A percentile compares a stretch with the other conserved stretches of the same genome.
Evolutionary conservation across 1,140 invertebrate genomes (phyloP).

Genomic region (Araneus ventricosus): DNA sequence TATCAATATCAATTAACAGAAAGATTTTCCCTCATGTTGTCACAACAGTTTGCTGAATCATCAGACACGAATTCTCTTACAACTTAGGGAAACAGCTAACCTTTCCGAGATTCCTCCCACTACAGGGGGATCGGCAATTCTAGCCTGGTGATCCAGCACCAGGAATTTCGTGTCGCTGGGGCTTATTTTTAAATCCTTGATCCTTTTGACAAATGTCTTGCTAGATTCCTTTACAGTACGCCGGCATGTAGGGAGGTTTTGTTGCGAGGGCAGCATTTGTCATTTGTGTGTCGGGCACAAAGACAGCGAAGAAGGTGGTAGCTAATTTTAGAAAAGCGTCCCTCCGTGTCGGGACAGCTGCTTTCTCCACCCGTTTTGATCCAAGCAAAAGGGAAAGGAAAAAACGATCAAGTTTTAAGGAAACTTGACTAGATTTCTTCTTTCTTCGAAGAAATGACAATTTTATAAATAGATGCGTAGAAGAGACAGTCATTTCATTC

Average conservation of each 20-base stretch:
- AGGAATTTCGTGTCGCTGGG: constrained; percentile 54
- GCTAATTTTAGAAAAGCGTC: constrained; percentile 52
- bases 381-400: background rate
- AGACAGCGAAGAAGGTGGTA: constrained; percentile 47
- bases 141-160: background rate
- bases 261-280: constrained; percentile 48
- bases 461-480: constrained; percentile 6
- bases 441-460: background rate
- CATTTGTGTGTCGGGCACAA: constrained; percentile 52
- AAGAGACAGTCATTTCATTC: constrained; percentile 19
- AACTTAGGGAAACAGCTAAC: background rate
- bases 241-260: constrained; percentile 48
- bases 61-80: background rate
- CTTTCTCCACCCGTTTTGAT: background rate
- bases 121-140: background rate
- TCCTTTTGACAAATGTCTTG: constrained; percentile 55
- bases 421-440: background rate
- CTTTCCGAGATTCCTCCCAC: background rate
- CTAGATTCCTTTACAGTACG: constrained; percentile 12
- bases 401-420: background rate
- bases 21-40: too few species aligned
- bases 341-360: background rate
- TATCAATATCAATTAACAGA: too few species aligned
- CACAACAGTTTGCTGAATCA: background rate
- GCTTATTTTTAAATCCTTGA: constrained; percentile 65